Evolutionary conservation across 2,797 vertebrate species (phyloP), one percentile per base, ranked within the genome.

Genomic region (Paramormyrops hopkinsi): DNA sequence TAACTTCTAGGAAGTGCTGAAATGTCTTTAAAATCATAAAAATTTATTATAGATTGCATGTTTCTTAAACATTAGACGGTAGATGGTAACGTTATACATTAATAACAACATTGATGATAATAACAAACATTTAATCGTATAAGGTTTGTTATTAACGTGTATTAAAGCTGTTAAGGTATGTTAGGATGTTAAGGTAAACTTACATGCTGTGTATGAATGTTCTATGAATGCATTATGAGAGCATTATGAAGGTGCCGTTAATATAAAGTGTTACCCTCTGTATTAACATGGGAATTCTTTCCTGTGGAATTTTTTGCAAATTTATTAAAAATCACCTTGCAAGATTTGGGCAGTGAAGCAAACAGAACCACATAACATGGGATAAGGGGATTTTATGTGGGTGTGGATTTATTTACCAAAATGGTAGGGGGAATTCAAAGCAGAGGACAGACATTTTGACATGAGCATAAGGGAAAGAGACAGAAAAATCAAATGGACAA

Each of bases 371-470:
- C 14, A 73, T 73, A 41, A 73, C 69, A 73, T 37, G 29, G 33
- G 69, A 73, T 73, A 73, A 73, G 69, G 29, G 69, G 69, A 73
- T 73, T 73, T 73, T 73, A 73, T 73, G 5, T 73, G 69, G 69
- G 29, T 73, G 69, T 73, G 33, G 69, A 73, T 73, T 73, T 73
- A 73, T 73, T 73, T 37, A 6, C 33, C 69, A 73, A 73, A 73
- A 37, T 33, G 14, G 69, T 73, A 73, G 29, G 2, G 14, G 69
- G 69, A 37, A 37, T 73, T 37, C 69, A 37, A 33, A 37, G 33
- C 29, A 73, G 69, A 73, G 69, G 69, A 37, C 69, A 73, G 69
- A 37, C 69, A 73, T 73, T 73, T 37, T 37, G 69, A 73, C 69
- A 73, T 17, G 69, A 37, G 33, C 69, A 73, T 33, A 37, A 37